Evolutionary conservation across 2,797 vertebrate genomes (phyloP).

Genomic region (Intellagama lesueurii): DNA sequence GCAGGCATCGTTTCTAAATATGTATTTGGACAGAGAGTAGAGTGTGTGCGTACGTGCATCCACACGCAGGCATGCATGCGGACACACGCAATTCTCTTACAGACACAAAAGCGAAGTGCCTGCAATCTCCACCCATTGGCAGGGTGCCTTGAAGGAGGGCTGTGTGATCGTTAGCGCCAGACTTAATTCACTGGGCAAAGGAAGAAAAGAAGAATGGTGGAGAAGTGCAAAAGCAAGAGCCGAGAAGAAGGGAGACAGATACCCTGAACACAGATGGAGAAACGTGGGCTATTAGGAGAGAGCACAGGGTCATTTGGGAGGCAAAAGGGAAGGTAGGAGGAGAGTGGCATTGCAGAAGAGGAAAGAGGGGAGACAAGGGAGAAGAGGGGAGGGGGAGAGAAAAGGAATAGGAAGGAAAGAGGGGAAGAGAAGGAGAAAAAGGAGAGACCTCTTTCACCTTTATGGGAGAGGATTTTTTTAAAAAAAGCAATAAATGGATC

Average conservation of each 20-base stretch:
- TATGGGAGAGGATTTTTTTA: neutral
- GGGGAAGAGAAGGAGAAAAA: neutral
- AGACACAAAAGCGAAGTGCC: constrained; percentile 31
- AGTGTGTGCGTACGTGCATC: no score
- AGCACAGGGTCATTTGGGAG: neutral
- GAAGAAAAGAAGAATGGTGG: neutral
- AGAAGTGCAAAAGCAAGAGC: constrained; percentile 23
- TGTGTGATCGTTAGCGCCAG: constrained; percentile 6
- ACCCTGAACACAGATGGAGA: neutral
- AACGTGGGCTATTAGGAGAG: neutral
- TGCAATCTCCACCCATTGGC: constrained; percentile 35
- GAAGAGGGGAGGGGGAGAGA: neutral
- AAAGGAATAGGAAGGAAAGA: neutral
- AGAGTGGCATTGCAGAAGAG: neutral
- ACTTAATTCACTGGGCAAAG: constrained; percentile 7
- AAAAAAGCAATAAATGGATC: no score
- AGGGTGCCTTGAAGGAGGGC: constrained; percentile 13
- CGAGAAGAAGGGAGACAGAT: neutral
- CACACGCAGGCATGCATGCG: no score
- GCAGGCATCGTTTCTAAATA: constrained; percentile 15
- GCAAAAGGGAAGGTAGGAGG: neutral
- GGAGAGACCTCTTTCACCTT: neutral
- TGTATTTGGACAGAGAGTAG: neutral
- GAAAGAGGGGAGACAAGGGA: no score
- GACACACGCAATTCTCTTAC: neutral